A percentile compares a stretch with the other conserved stretches of the same genome.
These are phyloP conservation scores for Caenorhabditis panamensis DNA, from an alignment of 2,888 invertebrate species.

Conservation along the genomic window DNA sequence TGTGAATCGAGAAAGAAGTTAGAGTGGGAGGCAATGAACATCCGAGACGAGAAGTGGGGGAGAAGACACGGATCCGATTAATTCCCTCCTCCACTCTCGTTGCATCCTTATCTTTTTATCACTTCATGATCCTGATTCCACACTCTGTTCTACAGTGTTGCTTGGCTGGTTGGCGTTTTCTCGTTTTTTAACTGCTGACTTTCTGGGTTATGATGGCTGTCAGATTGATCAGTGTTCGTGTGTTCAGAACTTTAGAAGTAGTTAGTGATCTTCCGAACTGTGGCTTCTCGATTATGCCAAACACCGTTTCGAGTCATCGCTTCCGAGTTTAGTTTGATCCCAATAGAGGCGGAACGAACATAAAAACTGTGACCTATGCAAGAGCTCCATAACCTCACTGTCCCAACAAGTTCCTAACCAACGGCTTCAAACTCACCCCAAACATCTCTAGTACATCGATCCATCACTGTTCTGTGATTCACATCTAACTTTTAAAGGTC, in stretches of 20 bases:
- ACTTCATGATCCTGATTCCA: constrained; percentile 1
- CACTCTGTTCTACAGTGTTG: too few species aligned
- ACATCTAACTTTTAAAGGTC: constrained; percentile 13
- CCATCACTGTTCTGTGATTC: too few species aligned
- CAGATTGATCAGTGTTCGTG: too few species aligned
- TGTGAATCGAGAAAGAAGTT: constrained; percentile 6
- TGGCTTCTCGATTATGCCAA: too few species aligned
- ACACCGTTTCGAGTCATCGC: too few species aligned
- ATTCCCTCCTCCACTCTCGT: background rate
- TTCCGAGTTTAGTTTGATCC: background rate
- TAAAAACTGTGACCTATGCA: background rate
- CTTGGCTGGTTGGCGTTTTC: background rate
- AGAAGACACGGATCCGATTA: constrained; percentile 31
- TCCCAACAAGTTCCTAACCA: background rate
- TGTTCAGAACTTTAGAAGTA: too few species aligned
- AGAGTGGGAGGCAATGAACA: background rate
- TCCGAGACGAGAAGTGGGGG: background rate
- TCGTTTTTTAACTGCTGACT: constrained; percentile 11
- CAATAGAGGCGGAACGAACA: background rate
- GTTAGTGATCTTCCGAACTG: too few species aligned
- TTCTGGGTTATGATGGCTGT: background rate
- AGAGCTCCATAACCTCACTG: background rate
- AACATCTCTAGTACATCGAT: too few species aligned
- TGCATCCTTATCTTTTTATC: constrained; percentile 19
- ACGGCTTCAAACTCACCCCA: too few species aligned